A percentile compares a stretch with the other conserved stretches of the same genome.
Evolutionary conservation across 2,888 invertebrate species (phyloP).

Genomic region (Diplolepis rosae): DNA sequence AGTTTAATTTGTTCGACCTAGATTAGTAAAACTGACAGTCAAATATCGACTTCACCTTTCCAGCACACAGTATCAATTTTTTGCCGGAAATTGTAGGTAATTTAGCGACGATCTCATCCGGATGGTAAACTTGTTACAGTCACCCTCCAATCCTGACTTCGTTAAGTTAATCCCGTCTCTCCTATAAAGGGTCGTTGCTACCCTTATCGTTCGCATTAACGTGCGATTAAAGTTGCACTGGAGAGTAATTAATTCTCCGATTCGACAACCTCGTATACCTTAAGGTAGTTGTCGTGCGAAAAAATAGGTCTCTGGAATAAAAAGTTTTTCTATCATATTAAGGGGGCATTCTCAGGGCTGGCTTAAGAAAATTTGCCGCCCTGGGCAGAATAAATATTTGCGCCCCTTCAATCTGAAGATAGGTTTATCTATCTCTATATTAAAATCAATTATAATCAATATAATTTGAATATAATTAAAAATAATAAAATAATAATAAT

Average conservation of each 20-base stretch:
- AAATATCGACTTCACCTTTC: not conserved
- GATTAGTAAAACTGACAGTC: not conserved
- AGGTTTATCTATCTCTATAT: no score
- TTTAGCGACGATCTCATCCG: not conserved
- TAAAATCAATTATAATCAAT: no score
- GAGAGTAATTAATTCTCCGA: not conserved
- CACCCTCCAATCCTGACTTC: slow-evolving; percentile 14
- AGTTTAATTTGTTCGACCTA: not conserved
- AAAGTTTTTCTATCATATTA: no score
- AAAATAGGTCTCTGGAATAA: not conserved
- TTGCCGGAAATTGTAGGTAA: slow-evolving; percentile 5
- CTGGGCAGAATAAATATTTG: no score
- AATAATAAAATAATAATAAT: no score
- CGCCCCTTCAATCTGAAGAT: no score
- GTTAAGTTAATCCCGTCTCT: slow-evolving; percentile 16
- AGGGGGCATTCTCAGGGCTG: no score
- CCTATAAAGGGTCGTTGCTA: not conserved
- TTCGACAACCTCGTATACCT: not conserved
- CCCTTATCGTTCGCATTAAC: slow-evolving; percentile 2
- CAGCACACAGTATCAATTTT: not conserved
- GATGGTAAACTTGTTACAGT: slow-evolving; percentile 4
- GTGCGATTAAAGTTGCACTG: not conserved
- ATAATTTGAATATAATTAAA: no score
- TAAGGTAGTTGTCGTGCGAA: no score
- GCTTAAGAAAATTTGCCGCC: no score